A percentile compares a stretch with the other conserved stretches of the same genome.
These are phyloP conservation scores for Euzetes globulus DNA, from an alignment of 2,888 invertebrate genomes.

Conservation along the genomic window DNA sequence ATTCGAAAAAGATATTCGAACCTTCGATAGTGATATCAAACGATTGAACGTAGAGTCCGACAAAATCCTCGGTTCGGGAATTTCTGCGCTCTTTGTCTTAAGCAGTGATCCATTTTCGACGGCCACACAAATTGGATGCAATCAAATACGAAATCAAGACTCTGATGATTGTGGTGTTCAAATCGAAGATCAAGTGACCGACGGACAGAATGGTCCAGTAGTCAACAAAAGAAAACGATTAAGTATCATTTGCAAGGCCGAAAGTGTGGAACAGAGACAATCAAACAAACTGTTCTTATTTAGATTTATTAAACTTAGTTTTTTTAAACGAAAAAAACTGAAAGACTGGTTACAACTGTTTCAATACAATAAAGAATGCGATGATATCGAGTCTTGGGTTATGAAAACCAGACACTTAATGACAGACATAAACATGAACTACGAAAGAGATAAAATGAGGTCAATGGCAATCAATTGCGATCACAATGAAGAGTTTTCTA, in stretches of 20 bases:
- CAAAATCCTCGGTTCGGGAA: conserved; percentile 65
- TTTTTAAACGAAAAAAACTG: conserved; percentile 68
- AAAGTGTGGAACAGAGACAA: conserved; percentile 71
- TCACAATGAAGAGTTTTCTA: neutral
- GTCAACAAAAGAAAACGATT: conserved; percentile 64
- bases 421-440: neutral
- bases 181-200: conserved; percentile 70
- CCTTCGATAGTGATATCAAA: conserved; percentile 77
- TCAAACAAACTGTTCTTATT: conserved; percentile 69
- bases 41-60: conserved; percentile 71
- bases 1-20: conserved; percentile 76
- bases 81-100: conserved; percentile 57
- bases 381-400: conserved; percentile 96
- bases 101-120: neutral
- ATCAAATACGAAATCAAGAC: conserved; percentile 40
- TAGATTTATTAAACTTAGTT: conserved; percentile 70
- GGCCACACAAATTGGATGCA: conserved; percentile 16
- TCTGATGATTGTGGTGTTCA: conserved; percentile 50
- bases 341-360: conserved; percentile 87
- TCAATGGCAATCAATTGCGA: conserved; percentile 60
- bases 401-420: conserved; percentile 61
- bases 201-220: conserved; percentile 85
- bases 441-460: conserved; percentile 65
- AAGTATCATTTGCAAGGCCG: conserved; percentile 44
- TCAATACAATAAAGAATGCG: conserved; percentile 91